phyloP scores from a whole-genome alignment of 2,113 vertebrate genomes.

The Hippocampus guttulatus region DNA sequence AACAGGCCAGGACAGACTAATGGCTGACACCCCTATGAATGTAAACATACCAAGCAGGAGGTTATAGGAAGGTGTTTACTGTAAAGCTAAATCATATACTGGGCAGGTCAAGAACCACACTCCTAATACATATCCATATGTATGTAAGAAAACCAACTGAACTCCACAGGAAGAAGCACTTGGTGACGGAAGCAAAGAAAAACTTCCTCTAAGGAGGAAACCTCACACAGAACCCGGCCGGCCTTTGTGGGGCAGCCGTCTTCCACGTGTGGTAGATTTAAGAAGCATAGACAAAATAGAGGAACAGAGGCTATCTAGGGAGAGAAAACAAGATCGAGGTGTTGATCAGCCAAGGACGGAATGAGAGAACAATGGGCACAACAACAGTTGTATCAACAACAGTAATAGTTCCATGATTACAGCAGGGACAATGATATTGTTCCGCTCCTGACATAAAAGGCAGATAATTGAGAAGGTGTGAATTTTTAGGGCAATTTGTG shows the following conservation, averaged over 20 bases:
- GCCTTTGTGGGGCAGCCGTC: background rate
- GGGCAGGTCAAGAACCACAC: background rate
- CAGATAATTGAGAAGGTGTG: no score
- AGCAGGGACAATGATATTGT: no score
- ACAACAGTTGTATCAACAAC: no score
- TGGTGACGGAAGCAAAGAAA: background rate
- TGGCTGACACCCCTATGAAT: background rate
- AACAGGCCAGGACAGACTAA: conserved; percentile 17
- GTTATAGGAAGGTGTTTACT: background rate
- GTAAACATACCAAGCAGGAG: no score
- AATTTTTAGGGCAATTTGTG: no score
- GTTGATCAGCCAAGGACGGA: background rate
- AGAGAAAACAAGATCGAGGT: background rate
- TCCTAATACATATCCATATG: background rate
- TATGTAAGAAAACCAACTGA: background rate
- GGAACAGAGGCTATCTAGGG: background rate
- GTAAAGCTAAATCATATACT: background rate
- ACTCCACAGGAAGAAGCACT: background rate
- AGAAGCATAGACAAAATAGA: background rate
- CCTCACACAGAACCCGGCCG: background rate
- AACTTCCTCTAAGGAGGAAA: background rate
- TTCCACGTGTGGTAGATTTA: background rate
- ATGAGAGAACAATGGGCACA: background rate
- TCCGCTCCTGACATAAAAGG: no score
- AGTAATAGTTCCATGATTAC: no score